Base-by-base conservation (phyloP, 2,888 invertebrate species). In the Ophion ellenae region DNA sequence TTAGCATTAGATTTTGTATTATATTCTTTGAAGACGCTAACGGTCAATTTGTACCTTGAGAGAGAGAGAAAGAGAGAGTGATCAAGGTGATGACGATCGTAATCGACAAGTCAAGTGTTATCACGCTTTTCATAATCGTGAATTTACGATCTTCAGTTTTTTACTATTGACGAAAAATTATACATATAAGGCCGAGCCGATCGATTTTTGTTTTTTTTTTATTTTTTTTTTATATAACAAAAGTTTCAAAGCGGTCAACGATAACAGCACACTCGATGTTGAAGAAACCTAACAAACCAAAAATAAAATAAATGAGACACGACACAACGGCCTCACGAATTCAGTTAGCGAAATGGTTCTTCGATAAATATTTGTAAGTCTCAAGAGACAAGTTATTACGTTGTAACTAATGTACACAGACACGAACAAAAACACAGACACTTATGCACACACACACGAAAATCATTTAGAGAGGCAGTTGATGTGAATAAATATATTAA, bases 1-100 rank as follows among this genome's bases (percentile, higher is more conserved):
- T 87, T 90, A 90, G 88, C 86, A 76, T 89, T 90, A 90, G 90
- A 89, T 91, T 91, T 91, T 91, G 89, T 91, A 91, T 90, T 87
- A 91, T 90, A 91, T 88, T 89, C 86, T 88, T 83, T 84, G 87
- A 83, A 82, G 74, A 88, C 75, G 73, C 76, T 84, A 69, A 87
- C 71, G 81, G 83, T 86, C 61, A 80, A 74, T 75, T 83, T 81
- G 87, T 75, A 84, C 86, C 85, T 53, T 83, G 81, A 86, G 83
- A 89, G 86, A 77, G 63, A 83, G 83, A 84, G 81, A 86, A 81
- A 89, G 86, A 79, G 84, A 85, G 66, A 59, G 28, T 73, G 59
- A 57, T 36, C 77, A 81, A 84, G 77, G 75, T 86, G 78, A 81
- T 32, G 75, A 86, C 70, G 77, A 88, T 84, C 81, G 80, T 84